These are phyloP conservation scores for Brachystomella parvula DNA, from an alignment of 1,140 invertebrate genomes.

Conservation along the genomic window DNA sequence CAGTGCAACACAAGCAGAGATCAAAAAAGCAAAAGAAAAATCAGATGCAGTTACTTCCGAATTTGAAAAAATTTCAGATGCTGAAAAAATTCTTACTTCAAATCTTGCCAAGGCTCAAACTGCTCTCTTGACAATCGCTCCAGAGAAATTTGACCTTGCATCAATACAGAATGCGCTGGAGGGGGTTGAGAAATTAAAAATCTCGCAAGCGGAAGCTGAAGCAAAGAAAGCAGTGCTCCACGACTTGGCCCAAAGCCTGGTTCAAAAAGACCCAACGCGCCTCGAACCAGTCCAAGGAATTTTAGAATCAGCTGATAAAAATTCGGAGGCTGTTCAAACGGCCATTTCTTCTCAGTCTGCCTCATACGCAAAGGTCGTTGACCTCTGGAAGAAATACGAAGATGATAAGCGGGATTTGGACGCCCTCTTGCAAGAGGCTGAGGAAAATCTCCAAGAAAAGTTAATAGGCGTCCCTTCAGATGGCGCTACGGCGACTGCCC, in stretches of 20 bases:
- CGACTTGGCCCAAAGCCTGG: constrained; percentile 49
- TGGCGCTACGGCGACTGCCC: constrained; percentile 52
- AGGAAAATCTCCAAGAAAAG: constrained; percentile 49
- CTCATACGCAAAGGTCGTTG: constrained; percentile 41
- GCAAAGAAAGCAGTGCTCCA: constrained; percentile 53
- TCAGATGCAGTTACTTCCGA: constrained; percentile 39
- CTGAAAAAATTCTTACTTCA: constrained; percentile 18
- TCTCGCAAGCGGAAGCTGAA: constrained; percentile 48
- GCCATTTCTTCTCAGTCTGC: constrained; percentile 50
- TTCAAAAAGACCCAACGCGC: background rate
- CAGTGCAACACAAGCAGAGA: constrained; percentile 59
- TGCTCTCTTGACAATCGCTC: constrained; percentile 34
- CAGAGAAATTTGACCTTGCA: constrained; percentile 42
- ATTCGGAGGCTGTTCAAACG: constrained; percentile 69
- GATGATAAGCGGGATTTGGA: constrained; percentile 60
- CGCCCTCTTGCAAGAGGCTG: constrained; percentile 58
- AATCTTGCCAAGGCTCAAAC: constrained; percentile 18
- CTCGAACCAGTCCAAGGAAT: constrained; percentile 68
- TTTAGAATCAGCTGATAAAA: constrained; percentile 62
- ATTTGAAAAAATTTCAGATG: constrained; percentile 36
- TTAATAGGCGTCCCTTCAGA: constrained; percentile 55
- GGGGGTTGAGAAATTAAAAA: constrained; percentile 35
- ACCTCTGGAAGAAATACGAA: constrained; percentile 64
- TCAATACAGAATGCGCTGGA: constrained; percentile 54
- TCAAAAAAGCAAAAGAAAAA: constrained; percentile 49